phyloP scores from a whole-genome alignment of 2,888 invertebrate genomes.

The Cheilosia vernalis region DNA sequence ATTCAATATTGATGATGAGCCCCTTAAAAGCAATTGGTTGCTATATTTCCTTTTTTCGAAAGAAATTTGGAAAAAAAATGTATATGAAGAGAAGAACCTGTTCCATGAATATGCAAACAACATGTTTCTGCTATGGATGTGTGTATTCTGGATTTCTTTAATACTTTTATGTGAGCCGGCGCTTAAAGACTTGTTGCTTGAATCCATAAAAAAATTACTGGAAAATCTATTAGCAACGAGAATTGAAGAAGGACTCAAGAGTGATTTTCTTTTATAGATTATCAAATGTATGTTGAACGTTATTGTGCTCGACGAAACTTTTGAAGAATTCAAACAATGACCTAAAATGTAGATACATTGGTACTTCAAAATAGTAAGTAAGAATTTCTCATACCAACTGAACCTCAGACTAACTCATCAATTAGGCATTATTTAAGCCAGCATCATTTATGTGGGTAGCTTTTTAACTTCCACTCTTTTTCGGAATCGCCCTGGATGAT shows the following conservation, averaged over 20 bases:
- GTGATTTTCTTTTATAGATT: neutral
- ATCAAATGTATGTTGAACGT: neutral
- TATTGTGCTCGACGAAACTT: neutral
- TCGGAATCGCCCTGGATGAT: too few species aligned
- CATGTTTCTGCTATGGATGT: neutral
- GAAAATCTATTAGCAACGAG: neutral
- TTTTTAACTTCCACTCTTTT: too few species aligned
- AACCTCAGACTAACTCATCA: too few species aligned
- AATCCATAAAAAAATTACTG: neutral
- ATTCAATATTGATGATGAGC: neutral
- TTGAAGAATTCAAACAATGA: neutral
- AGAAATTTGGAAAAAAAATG: neutral
- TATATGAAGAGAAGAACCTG: neutral
- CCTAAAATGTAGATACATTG: too few species aligned
- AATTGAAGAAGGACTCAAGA: neutral
- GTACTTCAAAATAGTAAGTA: too few species aligned
- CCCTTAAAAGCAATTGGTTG: constrained; percentile 1
- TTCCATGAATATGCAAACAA: constrained; percentile 10
- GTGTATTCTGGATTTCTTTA: neutral
- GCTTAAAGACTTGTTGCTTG: neutral
- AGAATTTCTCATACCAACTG: too few species aligned
- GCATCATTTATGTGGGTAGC: too few species aligned
- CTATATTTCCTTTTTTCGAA: neutral
- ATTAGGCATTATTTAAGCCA: too few species aligned
- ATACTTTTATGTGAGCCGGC: neutral